Evolutionary conservation across 2,888 invertebrate species (phyloP), one percentile per base, ranked within the genome.

Genomic region (Xanthostigma xanthostigma): DNA sequence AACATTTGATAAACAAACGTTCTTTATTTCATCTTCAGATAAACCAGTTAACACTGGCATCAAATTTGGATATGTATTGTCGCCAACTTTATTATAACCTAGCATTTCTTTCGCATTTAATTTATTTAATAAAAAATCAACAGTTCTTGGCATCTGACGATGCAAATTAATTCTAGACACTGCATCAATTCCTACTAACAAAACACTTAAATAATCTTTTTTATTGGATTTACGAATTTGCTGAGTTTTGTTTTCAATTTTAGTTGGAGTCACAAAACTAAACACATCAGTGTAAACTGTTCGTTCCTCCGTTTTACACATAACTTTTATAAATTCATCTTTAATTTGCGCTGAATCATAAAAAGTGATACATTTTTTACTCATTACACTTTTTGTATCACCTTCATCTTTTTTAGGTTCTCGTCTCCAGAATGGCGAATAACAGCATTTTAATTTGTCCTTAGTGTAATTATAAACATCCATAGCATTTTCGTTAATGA

Each of bases 81-180:
- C 94, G 3, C 81, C 95, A 9, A 95, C 85, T 73, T 94, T 95
- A 62, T 88, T 92, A 65, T 90, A 93, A 6, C 94, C 95, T 54
- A 83, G 65, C 62, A 95, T 72, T 62, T 90, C 90, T 45, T 87
- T 73, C 38, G 82, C 81, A 11, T 74, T 73, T 51, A 85, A 68
- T 43, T 62, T 52, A 12, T 75, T 64, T 50, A 73, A 69, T 45
- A 90, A 68, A 55, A 72, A 76, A 2, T 70, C 62, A 13, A 76
- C 66, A 0, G 88, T 87, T 58, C 73, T 73, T 0, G 84, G 84
- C 84, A 93, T 84, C 57, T 86, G 86, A 41, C 93, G 76, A 53
- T 85, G 77, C 56, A 92, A 83, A 65, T 91, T 91, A 53, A 89
- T 69, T 55, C 91, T 75, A 0, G 93, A 93, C 33, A 93, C 76